These are phyloP conservation scores for Amiota communis DNA, from an alignment of 2,888 invertebrate species.

Conservation along the genomic window DNA sequence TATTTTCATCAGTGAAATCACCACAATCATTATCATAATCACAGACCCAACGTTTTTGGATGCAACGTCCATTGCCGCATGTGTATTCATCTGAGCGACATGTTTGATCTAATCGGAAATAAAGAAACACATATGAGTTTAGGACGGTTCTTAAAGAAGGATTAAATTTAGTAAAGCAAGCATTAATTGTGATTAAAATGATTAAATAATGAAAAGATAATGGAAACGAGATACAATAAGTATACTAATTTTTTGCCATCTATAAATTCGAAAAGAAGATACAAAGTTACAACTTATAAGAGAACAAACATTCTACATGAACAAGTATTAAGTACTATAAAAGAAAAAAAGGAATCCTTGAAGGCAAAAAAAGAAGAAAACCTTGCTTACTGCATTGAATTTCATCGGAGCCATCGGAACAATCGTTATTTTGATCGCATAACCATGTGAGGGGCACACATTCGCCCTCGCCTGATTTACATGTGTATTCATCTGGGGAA, in stretches of 20 bases:
- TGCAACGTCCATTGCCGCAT: conserved; percentile 92
- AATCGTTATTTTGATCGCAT: conserved; percentile 92
- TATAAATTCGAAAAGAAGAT: neutral
- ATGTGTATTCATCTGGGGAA: conserved; percentile 90
- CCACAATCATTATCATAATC: conserved; percentile 92
- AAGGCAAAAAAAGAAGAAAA: neutral
- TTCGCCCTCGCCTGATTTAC: conserved; percentile 86
- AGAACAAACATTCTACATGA: conserved; percentile 2
- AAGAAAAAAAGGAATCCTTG: neutral
- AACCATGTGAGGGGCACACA: conserved; percentile 95
- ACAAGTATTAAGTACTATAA: conserved; percentile 23
- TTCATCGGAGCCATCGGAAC: conserved; percentile 92
- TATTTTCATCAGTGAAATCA: conserved; percentile 86
- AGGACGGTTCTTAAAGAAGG: too few relatives aligned
- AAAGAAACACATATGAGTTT: too few relatives aligned
- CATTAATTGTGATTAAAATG: too few relatives aligned
- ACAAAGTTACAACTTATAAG: neutral
- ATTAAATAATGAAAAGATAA: neutral
- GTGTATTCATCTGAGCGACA: conserved; percentile 94
- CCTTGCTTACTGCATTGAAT: conserved; percentile 89
- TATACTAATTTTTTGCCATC: neutral
- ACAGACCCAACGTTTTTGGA: conserved; percentile 90
- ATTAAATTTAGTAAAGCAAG: too few relatives aligned
- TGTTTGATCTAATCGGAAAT: conserved; percentile 82
- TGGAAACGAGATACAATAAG: neutral